Evolutionary conservation across 2,113 vertebrate species (phyloP), one percentile per base, ranked within the genome.

Genomic region (Andinoacara biseriatus): DNA sequence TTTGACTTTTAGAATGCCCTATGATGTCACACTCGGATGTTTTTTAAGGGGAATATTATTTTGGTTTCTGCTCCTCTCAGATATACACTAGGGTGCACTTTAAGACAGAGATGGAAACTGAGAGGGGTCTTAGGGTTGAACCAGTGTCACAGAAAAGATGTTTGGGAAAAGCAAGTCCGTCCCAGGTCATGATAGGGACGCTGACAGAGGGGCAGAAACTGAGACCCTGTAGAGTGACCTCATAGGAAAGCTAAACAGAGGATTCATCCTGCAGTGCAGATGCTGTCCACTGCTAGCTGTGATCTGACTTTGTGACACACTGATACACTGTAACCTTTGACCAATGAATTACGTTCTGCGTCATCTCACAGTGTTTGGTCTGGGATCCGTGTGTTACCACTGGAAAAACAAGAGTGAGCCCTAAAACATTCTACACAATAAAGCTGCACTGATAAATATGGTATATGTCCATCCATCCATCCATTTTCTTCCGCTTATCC

Each of bases 1-100:
- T 76, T 4, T 56, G 61, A 87, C 43, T 76, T 69, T 52, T 57
- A 10, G 58, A 69, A 72, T 72, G 57, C 14, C 15, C 33, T 31
- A 54, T 78, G 38, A 79, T 57, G 9, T 75, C 86, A 78, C 38
- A 24, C 49, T 13, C 46, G 29, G 77, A 33, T 77, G 29, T 46
- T 26, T 26, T 26, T 67, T 52, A 31, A 0, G 0, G 63, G 22
- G 22, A 67, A 67, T 7, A 26, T 22, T 6, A 38, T 46, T 67
- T 67, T 67, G 43, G 43, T 67, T 46, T 29, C 31, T n/a, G 1
- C 5, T 29, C 49, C 17, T 10, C 43, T 72, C 1, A 33, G 33
- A 58, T 31, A 18, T 8, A 31, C 59, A 26, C 33, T 22, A 43
- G 59, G 56, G 20, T 54, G 17, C 54, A 35, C 24, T 43, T 77